Evolutionary conservation across 2,888 invertebrate species (phyloP).

Genomic region (Tipula helvola): DNA sequence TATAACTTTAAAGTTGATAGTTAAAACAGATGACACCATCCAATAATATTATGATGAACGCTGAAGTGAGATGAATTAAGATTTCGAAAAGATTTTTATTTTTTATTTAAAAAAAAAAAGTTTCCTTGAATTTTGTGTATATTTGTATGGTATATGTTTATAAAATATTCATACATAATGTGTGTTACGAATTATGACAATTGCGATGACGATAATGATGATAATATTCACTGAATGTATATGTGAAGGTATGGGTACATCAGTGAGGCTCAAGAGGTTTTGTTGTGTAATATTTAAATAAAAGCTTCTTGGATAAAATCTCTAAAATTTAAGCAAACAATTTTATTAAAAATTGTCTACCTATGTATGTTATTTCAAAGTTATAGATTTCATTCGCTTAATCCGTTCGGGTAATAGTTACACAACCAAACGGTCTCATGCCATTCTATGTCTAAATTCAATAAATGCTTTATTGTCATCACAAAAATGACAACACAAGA

Average conservation of each 20-base stretch:
- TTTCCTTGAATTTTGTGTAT: background rate
- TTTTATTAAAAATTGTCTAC: too few species aligned
- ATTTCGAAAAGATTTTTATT: background rate
- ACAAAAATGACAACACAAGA: background rate
- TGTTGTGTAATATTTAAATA: too few species aligned
- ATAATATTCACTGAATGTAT: background rate
- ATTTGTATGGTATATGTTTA: background rate
- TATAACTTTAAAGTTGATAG: conserved; percentile 10
- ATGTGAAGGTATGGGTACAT: background rate
- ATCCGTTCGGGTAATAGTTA: too few species aligned
- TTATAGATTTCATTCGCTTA: too few species aligned
- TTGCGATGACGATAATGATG: background rate
- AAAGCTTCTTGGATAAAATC: too few species aligned
- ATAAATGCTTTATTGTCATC: too few species aligned
- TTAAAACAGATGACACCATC: conserved; percentile 9
- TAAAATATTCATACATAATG: background rate
- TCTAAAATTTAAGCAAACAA: too few species aligned
- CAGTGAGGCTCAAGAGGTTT: background rate
- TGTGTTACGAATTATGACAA: background rate
- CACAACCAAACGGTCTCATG: too few species aligned
- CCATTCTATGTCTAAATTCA: too few species aligned
- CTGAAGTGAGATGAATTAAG: background rate
- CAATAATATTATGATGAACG: background rate
- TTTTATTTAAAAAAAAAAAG: background rate
- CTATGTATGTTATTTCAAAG: too few species aligned